Base-by-base conservation (phyloP, 2,797 vertebrate species). In the Podarcis lilfordi region DNA sequence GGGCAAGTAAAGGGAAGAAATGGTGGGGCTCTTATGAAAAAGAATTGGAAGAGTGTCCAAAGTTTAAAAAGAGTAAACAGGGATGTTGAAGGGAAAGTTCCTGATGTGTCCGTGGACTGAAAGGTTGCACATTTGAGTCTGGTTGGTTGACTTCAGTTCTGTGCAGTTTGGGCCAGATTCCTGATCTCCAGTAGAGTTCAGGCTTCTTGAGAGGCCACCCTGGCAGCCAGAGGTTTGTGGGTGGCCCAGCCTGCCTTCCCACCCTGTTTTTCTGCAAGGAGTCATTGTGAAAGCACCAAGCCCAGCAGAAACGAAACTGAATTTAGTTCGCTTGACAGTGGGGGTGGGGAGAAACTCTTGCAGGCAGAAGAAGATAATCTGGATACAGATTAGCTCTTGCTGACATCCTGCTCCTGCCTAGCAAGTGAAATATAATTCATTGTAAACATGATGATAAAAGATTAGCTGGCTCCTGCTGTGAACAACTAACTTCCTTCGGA, bases 341-440 rank as follows among this genome's bases (percentile, higher is more conserved):
- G 86, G 2, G 76, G 89, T 1, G 17, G 13, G 87, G 84, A 27
- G 29, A 29, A 88, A 61, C 32, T 2, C 84, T 55, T 40, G 37
- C 71, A 50, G 71, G 37, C 91, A 1, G 84, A 71, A 61, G 85
- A 32, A 86, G 88, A 92, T 92, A 92, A 90, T 82, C 1, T 85
- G 2, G 93, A 92, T 92, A 92, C 61, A 94, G 92, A 94, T 94
- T 92, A 94, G 88, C 92, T 87, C 80, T 90, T 86, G 9, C 74
- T 77, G 0, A 2, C 0, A 0, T 66, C 80, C 85, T 23, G 83
- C 86, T 86, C 13, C 15, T 9, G 76, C 85, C 76, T 80, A 40
- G 27, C 4, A 6, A 19, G 82, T 13, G 6, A 79, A 64, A 61
- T 55, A 45, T 23, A 43, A 32, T 8, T 50, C 21, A 59, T 19